Evolutionary conservation across 2,888 invertebrate species (phyloP), one percentile per base, ranked within the genome.

Genomic region (Stictocephala bisonia): DNA sequence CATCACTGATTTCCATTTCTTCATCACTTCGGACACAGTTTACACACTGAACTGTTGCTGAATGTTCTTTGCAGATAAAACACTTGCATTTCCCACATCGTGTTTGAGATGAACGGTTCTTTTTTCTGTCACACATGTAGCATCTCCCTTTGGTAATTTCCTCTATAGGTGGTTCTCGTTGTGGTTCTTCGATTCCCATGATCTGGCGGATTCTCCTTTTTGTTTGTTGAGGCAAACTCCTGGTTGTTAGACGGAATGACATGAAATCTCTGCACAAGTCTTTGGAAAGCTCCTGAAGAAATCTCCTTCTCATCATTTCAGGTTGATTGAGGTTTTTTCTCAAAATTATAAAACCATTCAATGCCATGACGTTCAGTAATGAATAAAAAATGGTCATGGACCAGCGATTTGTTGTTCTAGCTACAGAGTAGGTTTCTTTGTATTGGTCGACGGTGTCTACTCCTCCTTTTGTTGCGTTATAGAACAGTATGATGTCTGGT

Each of bases 381-480:
- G 70, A 20, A 41, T 22, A 70, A 18, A 41, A 70, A n/a, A 56
- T 24, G 1, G 18, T 26, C 40, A 70, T 26, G 18, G 48, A 41
- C 56, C 70, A 70, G 1, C 70, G 9, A 7, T 41, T 56, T 6
- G 56, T 56, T 31, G 15, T 69, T 51, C 53, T 69, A 4, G 40
- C 1, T 1, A 56, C 56, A 15, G 56, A 56, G 11, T 70, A 70
- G 1, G 24, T 11, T 27, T 15, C 41, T 13, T 56, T 56, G 27
- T 41, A 41, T 11, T 40, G 13, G 15, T 70, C 35, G 11, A 70
- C 70, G 7, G 22, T 70, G 26, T 56, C 56, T 7, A 70, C 70
- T 18, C 70, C 70, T 26, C 22, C 29, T 24, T 69, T 69, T 3
- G 22, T 69, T 26, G 31, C 9, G 11, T 69, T 69, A n/a, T 69